These are phyloP conservation scores for Daktulosphaira vitifoliae DNA, from an alignment of 1,140 invertebrate genomes.

Conservation along the genomic window DNA sequence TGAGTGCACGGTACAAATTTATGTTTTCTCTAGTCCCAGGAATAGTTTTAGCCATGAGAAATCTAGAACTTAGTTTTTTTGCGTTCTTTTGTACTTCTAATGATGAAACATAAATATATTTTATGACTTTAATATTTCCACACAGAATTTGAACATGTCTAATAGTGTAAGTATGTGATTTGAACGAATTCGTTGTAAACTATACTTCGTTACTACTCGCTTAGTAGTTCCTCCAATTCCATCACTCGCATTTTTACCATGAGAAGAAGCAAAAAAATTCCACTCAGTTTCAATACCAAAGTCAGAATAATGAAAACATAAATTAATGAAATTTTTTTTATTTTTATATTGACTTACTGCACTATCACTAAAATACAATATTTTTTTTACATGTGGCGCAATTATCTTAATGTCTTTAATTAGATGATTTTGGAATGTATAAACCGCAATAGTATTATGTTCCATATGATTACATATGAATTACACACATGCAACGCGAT, in stretches of 20 bases:
- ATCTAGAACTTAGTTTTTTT: too few relatives aligned
- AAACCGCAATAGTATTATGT: constrained; percentile 24
- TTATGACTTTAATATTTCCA: too few relatives aligned
- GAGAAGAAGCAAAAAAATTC: constrained; percentile 41
- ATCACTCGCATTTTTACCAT: constrained; percentile 40
- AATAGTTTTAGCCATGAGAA: too few relatives aligned
- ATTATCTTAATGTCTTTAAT: too few relatives aligned
- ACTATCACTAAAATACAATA: constrained; percentile 21
- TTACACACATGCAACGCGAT: not conserved
- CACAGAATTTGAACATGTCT: too few relatives aligned
- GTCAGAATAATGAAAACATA: constrained; percentile 34
- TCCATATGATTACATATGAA: constrained; percentile 35
- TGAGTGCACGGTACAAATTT: too few relatives aligned
- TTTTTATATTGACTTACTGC: constrained; percentile 32
- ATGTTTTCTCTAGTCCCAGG: too few relatives aligned
- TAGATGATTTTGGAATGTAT: not conserved
- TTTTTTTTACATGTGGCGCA: too few relatives aligned
- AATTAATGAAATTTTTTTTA: constrained; percentile 28
- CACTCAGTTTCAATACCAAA: constrained; percentile 38
- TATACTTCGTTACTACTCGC: not conserved
- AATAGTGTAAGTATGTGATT: not conserved
- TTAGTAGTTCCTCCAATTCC: constrained; percentile 38
- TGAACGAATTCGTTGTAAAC: not conserved
- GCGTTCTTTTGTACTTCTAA: too few relatives aligned
- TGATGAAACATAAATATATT: too few relatives aligned